Evolutionary conservation across 2,888 invertebrate species (phyloP).

Genomic region (Archips xylosteana): DNA sequence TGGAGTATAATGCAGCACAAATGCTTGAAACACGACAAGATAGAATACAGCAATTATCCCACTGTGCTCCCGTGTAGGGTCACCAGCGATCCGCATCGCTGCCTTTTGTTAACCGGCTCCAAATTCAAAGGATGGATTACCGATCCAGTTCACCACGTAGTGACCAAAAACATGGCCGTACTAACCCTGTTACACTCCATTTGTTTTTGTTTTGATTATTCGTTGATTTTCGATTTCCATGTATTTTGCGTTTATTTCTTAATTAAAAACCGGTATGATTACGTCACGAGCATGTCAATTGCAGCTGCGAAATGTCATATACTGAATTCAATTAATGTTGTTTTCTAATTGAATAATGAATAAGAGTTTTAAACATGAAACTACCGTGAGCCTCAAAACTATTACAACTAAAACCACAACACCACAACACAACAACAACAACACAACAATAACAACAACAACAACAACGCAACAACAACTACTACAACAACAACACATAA

Average conservation of each 20-base stretch:
- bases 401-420: no score
- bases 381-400: no score
- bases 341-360: slow-evolving; percentile 12
- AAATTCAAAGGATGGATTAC: slow-evolving; percentile 33
- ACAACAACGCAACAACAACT: no score
- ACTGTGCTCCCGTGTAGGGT: slow-evolving; percentile 16
- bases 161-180: slow-evolving; percentile 20
- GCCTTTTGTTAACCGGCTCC: slow-evolving; percentile 27
- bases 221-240: slow-evolving; percentile 27
- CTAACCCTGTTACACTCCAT: slow-evolving; percentile 24
- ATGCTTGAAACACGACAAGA: slow-evolving; percentile 41
- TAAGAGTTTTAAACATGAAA: no score
- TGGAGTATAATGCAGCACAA: slow-evolving; percentile 14
- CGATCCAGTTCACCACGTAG: slow-evolving; percentile 23
- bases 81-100: slow-evolving; percentile 26
- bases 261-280: slow-evolving; percentile 17
- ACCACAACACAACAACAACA: no score
- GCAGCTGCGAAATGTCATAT: slow-evolving; percentile 19
- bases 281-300: neutral
- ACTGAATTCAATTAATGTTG: slow-evolving; percentile 14
- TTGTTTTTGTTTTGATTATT: slow-evolving; percentile 16
- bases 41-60: slow-evolving; percentile 21
- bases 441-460: no score
- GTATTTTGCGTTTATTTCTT: slow-evolving; percentile 17
- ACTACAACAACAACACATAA: no score